phyloP scores from a whole-genome alignment of 2,888 invertebrate genomes.

The Gasteruption jaculator region DNA sequence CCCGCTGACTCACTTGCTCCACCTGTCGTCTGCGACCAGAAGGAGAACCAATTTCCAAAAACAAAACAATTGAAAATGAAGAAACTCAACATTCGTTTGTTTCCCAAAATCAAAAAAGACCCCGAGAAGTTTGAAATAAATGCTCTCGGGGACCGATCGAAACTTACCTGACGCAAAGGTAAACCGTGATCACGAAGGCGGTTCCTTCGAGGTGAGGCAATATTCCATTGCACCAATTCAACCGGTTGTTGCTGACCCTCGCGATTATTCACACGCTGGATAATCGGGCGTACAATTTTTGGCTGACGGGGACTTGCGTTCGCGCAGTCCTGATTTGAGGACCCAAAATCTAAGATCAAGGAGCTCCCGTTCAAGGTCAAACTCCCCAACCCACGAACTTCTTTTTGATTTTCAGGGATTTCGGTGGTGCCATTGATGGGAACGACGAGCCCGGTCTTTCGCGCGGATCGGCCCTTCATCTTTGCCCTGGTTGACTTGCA shows the following conservation, averaged over 20 bases:
- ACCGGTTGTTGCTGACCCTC: constrained; percentile 11
- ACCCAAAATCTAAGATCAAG: no score
- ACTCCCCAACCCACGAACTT: no score
- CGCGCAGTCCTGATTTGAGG: constrained; percentile 12
- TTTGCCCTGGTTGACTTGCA: constrained; percentile 59
- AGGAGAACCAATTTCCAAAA: no score
- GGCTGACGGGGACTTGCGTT: constrained; percentile 16
- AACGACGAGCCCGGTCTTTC: constrained; percentile 52
- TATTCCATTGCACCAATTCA: constrained; percentile 16
- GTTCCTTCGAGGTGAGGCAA: constrained; percentile 56
- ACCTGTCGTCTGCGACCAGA: no score
- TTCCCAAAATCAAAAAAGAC: no score
- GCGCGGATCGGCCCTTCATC: constrained; percentile 62
- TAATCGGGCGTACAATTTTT: constrained; percentile 18
- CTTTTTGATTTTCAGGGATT: constrained; percentile 47
- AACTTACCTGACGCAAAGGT: constrained; percentile 67
- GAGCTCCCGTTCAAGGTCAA: no score
- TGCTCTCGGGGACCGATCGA: no score
- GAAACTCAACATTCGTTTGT: no score
- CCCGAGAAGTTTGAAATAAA: no score
- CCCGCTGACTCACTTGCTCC: no score
- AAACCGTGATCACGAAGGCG: constrained; percentile 62
- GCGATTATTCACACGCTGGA: constrained; percentile 8
- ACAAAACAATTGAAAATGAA: no score
- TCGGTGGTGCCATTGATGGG: constrained; percentile 62